Conservation (phyloP, 2,888 invertebrate species). For the Watsonalla binaria region DNA sequence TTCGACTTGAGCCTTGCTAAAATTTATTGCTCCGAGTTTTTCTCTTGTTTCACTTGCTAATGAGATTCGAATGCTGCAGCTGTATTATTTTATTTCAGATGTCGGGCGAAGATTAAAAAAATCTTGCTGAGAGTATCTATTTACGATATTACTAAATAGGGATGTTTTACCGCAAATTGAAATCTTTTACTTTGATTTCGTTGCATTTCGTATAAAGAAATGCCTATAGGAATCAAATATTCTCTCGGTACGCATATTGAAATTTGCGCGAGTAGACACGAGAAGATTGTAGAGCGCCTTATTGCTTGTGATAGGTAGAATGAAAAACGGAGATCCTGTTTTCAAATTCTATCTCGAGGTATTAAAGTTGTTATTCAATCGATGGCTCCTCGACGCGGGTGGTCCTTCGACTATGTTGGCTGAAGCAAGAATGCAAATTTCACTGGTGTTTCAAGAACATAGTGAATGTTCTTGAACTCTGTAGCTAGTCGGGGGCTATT, state of each 20-base stretch:
- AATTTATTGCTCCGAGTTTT: slow-evolving; percentile 72
- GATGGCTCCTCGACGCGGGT: slow-evolving; percentile 64
- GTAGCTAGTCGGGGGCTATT: slow-evolving; percentile 42
- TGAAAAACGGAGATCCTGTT: slow-evolving; percentile 35
- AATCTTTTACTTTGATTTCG: slow-evolving; percentile 36
- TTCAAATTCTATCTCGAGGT: slow-evolving; percentile 51
- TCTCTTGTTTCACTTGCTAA: slow-evolving; percentile 72
- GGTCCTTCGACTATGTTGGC: slow-evolving; percentile 67
- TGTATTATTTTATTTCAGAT: slow-evolving; percentile 64
- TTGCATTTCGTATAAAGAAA: slow-evolving; percentile 37
- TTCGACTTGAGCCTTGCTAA: slow-evolving; percentile 74
- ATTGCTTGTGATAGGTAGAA: slow-evolving; percentile 54
- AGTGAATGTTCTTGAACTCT: slow-evolving; percentile 47
- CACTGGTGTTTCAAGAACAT: slow-evolving; percentile 52
- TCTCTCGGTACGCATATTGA: slow-evolving; percentile 48
- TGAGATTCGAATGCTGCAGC: slow-evolving; percentile 75
- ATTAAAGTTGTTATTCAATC: slow-evolving; percentile 67
- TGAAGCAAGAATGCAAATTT: slow-evolving; percentile 75
- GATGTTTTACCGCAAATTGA: slow-evolving; percentile 40
- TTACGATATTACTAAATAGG: slow-evolving; percentile 29
- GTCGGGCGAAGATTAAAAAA: slow-evolving; percentile 53
- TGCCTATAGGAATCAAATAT: slow-evolving; percentile 39
- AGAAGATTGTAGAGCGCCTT: slow-evolving; percentile 58
- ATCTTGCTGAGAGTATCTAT: slow-evolving; percentile 35
- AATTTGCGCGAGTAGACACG: slow-evolving; percentile 51